These are phyloP conservation scores for Mesorhabditis belari DNA, from an alignment of 2,888 invertebrate species.

Conservation along the genomic window DNA sequence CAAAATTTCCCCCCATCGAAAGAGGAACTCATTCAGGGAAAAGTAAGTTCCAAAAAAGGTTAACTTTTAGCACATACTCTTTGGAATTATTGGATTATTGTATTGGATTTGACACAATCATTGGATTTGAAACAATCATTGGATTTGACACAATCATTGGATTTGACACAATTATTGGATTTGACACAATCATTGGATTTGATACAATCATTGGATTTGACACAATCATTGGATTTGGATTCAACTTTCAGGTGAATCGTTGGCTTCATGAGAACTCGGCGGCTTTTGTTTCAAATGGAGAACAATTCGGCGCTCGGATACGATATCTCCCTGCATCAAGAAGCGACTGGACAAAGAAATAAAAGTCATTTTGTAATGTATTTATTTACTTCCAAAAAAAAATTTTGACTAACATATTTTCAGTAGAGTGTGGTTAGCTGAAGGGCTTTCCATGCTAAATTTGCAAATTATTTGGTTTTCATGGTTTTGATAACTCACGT, in stretches of 20 bases:
- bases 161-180: no score
- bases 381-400: no score
- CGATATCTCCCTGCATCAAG: constrained; percentile 34
- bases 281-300: constrained; percentile 22
- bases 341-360: constrained; percentile 5
- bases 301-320: constrained; percentile 16
- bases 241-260: constrained; percentile 8
- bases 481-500: not conserved
- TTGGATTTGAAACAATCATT: not conserved
- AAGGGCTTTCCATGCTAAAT: not conserved
- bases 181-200: no score
- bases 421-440: no score
- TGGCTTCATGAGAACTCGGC: constrained; percentile 32
- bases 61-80: no score
- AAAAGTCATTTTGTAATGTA: no score
- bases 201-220: no score
- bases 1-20: constrained; percentile 36
- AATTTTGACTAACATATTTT: no score
- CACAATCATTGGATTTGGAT: no score
- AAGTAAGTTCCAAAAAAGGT: constrained; percentile 12
- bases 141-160: no score
- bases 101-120: not conserved
- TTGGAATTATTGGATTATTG: constrained; percentile 5
- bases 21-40: constrained; percentile 26
- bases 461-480: not conserved